These are phyloP conservation scores for Nipponia nippon DNA, from an alignment of 2,113 vertebrate genomes.

Conservation along the genomic window DNA sequence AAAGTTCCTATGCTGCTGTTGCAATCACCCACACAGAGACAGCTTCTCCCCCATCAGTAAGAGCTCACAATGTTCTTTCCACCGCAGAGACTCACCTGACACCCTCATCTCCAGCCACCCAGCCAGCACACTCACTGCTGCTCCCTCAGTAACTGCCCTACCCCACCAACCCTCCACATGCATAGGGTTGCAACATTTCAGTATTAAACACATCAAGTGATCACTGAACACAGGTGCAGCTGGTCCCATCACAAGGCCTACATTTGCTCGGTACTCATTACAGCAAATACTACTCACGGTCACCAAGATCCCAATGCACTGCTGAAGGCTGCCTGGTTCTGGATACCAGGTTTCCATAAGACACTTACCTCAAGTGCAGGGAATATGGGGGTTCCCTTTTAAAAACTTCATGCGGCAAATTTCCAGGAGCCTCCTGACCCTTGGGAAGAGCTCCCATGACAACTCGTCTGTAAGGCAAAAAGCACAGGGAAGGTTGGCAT, in stretches of 20 bases:
- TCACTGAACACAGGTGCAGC: not conserved
- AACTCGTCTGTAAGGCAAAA: not conserved
- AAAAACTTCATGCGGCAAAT: not conserved
- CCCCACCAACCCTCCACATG: not conserved
- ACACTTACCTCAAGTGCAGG: not conserved
- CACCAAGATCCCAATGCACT: not conserved
- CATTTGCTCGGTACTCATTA: not conserved
- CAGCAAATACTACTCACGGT: not conserved
- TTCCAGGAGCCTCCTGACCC: not conserved
- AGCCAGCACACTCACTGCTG: not conserved
- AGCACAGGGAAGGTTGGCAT: not conserved
- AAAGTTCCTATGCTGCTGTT: not conserved
- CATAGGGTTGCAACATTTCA: not conserved
- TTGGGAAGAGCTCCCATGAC: not conserved
- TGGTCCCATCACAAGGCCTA: not conserved
- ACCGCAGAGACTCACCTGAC: not conserved
- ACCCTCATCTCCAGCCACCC: not conserved
- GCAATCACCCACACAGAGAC: not conserved
- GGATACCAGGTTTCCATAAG: not conserved
- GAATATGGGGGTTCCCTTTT: not conserved
- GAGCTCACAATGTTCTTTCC: not conserved
- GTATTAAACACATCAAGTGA: not conserved
- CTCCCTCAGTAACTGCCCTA: not conserved
- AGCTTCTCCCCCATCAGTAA: not conserved
- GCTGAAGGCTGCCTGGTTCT: not conserved